These are phyloP conservation scores for Pimephales promelas DNA, from an alignment of 2,113 vertebrate genomes.

Conservation along the genomic window DNA sequence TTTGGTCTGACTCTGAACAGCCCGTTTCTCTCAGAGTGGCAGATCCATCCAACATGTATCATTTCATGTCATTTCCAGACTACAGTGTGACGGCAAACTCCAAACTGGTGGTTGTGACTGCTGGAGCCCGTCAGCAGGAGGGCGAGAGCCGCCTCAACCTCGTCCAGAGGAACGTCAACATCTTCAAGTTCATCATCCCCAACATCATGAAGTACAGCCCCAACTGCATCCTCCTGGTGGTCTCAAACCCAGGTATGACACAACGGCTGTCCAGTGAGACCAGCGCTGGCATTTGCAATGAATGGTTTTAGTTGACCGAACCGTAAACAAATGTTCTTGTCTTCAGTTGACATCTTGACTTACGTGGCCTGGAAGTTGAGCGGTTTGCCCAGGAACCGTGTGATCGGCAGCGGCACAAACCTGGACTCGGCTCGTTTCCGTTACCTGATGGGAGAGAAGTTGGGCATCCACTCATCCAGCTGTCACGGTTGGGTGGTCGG, in stretches of 20 bases:
- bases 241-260: conserved; percentile 93
- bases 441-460: conserved; percentile 90
- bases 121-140: conserved; percentile 96
- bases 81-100: conserved; percentile 94
- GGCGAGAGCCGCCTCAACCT: conserved; percentile 97
- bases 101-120: conserved; percentile 93
- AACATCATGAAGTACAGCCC: conserved; percentile 97
- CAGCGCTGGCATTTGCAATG: not conserved
- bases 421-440: conserved; percentile 97
- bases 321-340: not conserved
- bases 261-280: too few relatives aligned
- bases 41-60: not conserved
- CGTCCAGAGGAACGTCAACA: conserved; percentile 97
- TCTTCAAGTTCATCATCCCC: conserved; percentile 99
- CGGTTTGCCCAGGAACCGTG: conserved; percentile 92
- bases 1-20: not conserved
- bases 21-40: not conserved
- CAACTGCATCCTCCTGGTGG: conserved; percentile 90
- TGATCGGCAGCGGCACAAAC: conserved; percentile 96
- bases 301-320: not conserved
- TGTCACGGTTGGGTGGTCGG: conserved; percentile 95
- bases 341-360: conserved; percentile 92
- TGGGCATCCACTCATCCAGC: conserved; percentile 88
- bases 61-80: conserved; percentile 73
- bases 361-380: conserved; percentile 99